Conservation (phyloP, 1,140 invertebrate genomes). For the Gryllus bimaculatus region DNA sequence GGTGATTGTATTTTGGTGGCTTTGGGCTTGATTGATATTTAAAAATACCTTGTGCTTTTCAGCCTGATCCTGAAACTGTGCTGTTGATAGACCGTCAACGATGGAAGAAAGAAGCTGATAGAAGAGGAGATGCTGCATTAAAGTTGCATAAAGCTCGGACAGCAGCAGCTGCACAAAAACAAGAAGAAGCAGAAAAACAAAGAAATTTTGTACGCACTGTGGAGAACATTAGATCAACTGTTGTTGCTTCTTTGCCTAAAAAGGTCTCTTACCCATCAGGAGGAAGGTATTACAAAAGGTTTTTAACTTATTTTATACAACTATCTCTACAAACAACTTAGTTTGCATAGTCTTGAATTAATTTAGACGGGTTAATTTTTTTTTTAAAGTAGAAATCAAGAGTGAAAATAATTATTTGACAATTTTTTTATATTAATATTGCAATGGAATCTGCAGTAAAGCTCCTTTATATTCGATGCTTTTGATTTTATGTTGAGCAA, state of each 20-base stretch:
- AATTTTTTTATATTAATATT: too few relatives aligned
- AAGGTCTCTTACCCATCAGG: too few relatives aligned
- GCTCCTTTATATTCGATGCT: too few relatives aligned
- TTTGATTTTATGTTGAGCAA: too few relatives aligned
- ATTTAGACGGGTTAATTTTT: too few relatives aligned
- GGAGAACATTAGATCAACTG: background rate
- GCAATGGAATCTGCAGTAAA: too few relatives aligned
- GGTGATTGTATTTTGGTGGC: background rate
- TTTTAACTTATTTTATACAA: too few relatives aligned
- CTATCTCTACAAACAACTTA: too few relatives aligned
- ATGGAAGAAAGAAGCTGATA: background rate
- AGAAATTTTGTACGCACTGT: background rate
- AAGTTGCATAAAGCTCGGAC: background rate
- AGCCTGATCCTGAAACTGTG: background rate
- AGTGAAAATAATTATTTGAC: too few relatives aligned
- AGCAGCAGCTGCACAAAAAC: background rate
- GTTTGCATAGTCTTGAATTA: too few relatives aligned
- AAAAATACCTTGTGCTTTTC: background rate
- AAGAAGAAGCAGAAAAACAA: background rate
- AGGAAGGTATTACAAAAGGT: too few relatives aligned
- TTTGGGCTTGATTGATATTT: background rate
- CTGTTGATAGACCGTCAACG: background rate
- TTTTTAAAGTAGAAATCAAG: too few relatives aligned
- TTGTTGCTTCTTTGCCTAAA: background rate
- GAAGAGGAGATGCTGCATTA: background rate